Conservation (phyloP, 2,797 vertebrate genomes). For the Paratrypauchen microcephalus region DNA sequence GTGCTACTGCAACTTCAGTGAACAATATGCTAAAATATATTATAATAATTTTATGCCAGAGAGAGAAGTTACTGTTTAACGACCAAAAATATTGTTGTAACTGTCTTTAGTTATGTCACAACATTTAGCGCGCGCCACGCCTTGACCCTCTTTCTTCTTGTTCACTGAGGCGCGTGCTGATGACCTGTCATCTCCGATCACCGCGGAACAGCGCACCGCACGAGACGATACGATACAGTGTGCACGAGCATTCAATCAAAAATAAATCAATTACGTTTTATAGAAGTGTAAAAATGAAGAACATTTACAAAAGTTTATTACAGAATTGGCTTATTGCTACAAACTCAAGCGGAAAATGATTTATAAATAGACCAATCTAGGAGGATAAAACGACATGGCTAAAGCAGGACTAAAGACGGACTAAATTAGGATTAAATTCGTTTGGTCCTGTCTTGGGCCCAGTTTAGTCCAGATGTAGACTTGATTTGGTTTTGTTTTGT, state of each 20-base stretch:
- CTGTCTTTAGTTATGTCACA: background rate
- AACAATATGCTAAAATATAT: too few relatives aligned
- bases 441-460: background rate
- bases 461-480: background rate
- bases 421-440: too few relatives aligned
- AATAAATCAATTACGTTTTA: background rate
- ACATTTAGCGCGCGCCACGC: background rate
- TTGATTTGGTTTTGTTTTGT: background rate
- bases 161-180: background rate
- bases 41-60: too few relatives aligned
- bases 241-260: too few relatives aligned
- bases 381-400: background rate
- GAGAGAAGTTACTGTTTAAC: too few relatives aligned
- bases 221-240: too few relatives aligned
- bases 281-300: background rate
- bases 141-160: slow-evolving; percentile 2
- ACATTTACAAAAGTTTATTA: background rate
- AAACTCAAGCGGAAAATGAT: background rate
- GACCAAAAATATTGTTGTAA: too few relatives aligned
- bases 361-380: background rate
- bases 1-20: too few relatives aligned
- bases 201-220: background rate
- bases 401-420: background rate
- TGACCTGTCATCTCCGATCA: background rate
- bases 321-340: background rate